Base-by-base conservation (phyloP, 2,113 vertebrate species). In the Odocoileus hemionus region DNA sequence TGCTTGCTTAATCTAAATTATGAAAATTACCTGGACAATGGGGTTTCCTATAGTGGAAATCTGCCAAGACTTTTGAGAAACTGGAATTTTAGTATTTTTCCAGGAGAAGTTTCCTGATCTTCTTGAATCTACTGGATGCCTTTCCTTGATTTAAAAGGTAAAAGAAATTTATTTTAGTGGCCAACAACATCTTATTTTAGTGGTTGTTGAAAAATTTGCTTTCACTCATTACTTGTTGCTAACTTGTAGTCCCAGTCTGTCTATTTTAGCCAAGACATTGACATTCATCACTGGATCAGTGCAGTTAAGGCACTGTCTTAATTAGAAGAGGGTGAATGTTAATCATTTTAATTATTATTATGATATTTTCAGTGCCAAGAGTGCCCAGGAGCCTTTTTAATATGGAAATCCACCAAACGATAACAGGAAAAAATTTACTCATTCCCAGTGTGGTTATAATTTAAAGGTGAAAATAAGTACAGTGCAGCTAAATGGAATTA, bases 291-390 rank as follows among this genome's bases (percentile, higher is more conserved):
- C 33, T 36, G 86, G 85, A 36, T 50, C 58, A 76, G 16, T 45
- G 60, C 30, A 45, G 47, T 74, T 67, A 83, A 23, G 36, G 45
- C 26, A 17, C 52, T 33, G 25, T 97, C 55, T 91, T 88, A 95
- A 96, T 33, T 91, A 84, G 78, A 95, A 94, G 95, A 89, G 94
- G 91, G 50, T 78, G 57, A 89, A 70, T 84, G 95, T 89, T 95
- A 95, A 95, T 95, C 78, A 86, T 47, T 70, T 50, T 52, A 94
- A 86, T 94, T 86, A 86, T 83, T 86, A 79, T 91, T 91, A 39
- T 82, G 88, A 61, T 61, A 89, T 86, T 91, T 95, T 91, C 30
- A 33, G 28, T 78, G 58, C 50, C 43, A 70, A 86, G 86, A 21
- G 17, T 89, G 50, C 86, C 91, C 86, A 26, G 84, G 86, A 91